Conservation (phyloP, 2,113 vertebrate genomes). For the Pseudonaja textilis region DNA sequence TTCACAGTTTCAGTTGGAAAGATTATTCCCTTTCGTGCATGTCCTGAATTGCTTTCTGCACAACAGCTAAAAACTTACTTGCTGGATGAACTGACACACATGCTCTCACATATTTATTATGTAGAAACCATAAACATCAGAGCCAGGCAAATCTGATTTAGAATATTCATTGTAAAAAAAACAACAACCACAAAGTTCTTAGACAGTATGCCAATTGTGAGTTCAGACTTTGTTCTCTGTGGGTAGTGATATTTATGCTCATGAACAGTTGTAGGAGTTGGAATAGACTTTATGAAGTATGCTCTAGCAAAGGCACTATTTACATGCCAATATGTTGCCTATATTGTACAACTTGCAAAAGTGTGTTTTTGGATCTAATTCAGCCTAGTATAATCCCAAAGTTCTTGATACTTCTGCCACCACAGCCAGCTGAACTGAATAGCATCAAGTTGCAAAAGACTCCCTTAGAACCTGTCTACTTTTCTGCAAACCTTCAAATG, state of each 20-base stretch:
- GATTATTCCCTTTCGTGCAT: conserved; percentile 7
- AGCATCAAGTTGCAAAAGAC: background rate
- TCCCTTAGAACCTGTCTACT: background rate
- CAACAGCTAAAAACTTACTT: background rate
- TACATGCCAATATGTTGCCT: background rate
- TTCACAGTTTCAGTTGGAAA: conserved; percentile 28
- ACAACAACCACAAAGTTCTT: background rate
- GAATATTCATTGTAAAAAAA: background rate
- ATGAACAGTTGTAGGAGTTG: background rate
- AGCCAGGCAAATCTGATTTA: background rate
- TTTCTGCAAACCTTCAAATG: too few relatives aligned
- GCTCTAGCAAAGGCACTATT: background rate
- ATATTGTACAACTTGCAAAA: background rate
- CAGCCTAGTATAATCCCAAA: background rate
- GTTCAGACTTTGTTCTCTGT: background rate
- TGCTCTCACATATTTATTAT: background rate
- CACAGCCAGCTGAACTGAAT: background rate
- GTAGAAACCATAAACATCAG: background rate
- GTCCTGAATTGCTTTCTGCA: conserved; percentile 20
- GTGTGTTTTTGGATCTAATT: background rate
- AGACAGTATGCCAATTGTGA: background rate
- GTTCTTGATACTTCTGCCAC: background rate
- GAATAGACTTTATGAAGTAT: background rate
- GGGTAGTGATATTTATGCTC: background rate
- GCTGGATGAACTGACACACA: background rate